These are phyloP conservation scores for Piezodorus guildinii DNA, from an alignment of 1,140 invertebrate genomes.

Conservation along the genomic window DNA sequence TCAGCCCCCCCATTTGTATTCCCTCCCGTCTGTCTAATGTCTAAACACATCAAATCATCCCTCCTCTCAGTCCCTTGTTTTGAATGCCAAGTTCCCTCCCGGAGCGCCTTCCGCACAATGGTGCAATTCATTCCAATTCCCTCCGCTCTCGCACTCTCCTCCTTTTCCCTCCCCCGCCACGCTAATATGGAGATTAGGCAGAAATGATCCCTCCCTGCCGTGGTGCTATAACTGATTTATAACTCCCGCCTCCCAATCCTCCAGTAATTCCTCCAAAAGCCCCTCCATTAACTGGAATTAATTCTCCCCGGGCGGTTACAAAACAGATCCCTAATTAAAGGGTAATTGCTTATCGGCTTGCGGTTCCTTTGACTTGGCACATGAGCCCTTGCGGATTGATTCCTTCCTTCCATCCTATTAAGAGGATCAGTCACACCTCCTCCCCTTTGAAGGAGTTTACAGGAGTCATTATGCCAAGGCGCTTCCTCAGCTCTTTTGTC, in stretches of 20 bases:
- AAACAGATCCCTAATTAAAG: too few relatives aligned
- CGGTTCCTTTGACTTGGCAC: too few relatives aligned
- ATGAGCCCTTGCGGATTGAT: too few relatives aligned
- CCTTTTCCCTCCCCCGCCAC: neutral
- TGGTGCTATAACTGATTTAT: too few relatives aligned
- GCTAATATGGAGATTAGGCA: neutral
- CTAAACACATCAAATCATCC: slow-evolving; percentile 24
- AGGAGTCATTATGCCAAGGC: too few relatives aligned
- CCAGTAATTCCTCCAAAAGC: neutral
- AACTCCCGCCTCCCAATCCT: neutral
- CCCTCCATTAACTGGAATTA: too few relatives aligned
- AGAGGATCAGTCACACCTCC: too few relatives aligned
- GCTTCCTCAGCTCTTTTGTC: too few relatives aligned
- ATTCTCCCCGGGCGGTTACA: too few relatives aligned
- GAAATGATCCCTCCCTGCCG: neutral
- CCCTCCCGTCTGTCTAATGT: slow-evolving; percentile 4
- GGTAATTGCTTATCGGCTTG: too few relatives aligned
- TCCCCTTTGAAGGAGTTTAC: too few relatives aligned
- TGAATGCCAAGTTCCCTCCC: slow-evolving; percentile 19
- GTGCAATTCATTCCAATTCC: slow-evolving; percentile 23
- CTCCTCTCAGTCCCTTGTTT: slow-evolving; percentile 11
- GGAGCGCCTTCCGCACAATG: slow-evolving; percentile 11
- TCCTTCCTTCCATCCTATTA: too few relatives aligned
- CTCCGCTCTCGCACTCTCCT: neutral
- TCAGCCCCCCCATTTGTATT: neutral